phyloP scores from a whole-genome alignment of 2,888 invertebrate genomes.

The Maniola hyperantus region DNA sequence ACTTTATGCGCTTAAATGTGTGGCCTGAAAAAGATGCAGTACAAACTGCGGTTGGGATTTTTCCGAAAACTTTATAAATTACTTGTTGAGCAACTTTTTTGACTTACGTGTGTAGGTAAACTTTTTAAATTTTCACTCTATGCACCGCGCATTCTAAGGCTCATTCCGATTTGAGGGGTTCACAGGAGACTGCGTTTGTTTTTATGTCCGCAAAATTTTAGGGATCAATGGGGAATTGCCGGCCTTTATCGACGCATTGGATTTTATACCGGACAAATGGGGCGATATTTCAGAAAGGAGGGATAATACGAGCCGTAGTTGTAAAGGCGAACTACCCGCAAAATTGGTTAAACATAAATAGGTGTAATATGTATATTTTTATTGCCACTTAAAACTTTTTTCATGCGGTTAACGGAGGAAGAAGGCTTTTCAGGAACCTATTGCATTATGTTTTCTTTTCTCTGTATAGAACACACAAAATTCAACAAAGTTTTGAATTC shows the following conservation, averaged over 20 bases:
- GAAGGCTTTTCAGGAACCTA: neutral
- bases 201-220: constrained; percentile 71
- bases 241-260: constrained; percentile 60
- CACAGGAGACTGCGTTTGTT: constrained; percentile 63
- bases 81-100: neutral
- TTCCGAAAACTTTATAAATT: too few relatives aligned
- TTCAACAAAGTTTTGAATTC: too few relatives aligned
- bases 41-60: too few relatives aligned
- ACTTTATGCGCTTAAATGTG: too few relatives aligned
- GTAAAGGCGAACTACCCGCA: constrained; percentile 18
- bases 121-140: constrained; percentile 46
- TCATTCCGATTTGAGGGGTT: constrained; percentile 64
- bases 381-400: constrained; percentile 2
- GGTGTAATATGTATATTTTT: constrained; percentile 10
- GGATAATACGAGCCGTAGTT: constrained; percentile 17
- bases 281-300: constrained; percentile 35
- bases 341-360: constrained; percentile 15
- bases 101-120: constrained; percentile 24
- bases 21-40: too few relatives aligned
- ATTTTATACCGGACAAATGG: constrained; percentile 58
- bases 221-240: constrained; percentile 73
- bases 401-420: neutral
- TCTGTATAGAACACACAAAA: too few relatives aligned
- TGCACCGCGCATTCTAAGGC: constrained; percentile 63
- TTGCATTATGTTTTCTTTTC: neutral